phyloP scores from a whole-genome alignment of 2,113 vertebrate species.

The Corythoichthys intestinalis region DNA sequence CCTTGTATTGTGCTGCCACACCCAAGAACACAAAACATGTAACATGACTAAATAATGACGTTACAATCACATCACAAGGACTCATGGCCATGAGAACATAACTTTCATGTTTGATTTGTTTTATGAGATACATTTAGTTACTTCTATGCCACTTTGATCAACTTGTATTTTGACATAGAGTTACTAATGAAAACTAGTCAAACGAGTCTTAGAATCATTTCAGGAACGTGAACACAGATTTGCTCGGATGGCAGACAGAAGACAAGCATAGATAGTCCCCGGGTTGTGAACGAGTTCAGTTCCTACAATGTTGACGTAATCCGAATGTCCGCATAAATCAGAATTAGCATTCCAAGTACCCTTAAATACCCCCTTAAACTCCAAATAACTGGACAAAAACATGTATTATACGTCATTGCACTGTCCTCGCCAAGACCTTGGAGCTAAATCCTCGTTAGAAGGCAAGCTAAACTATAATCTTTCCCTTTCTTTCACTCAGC shows the following conservation, averaged over 20 bases:
- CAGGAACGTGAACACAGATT: background rate
- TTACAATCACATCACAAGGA: background rate
- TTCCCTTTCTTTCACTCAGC: too few relatives aligned
- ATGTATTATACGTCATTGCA: too few relatives aligned
- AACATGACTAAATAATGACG: slow-evolving; percentile 21
- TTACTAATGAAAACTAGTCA: background rate
- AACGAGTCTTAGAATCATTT: background rate
- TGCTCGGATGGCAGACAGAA: background rate
- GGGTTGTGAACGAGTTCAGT: too few relatives aligned
- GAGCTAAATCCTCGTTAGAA: too few relatives aligned
- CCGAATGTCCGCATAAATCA: background rate
- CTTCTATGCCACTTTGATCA: background rate
- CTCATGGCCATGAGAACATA: background rate
- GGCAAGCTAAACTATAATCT: too few relatives aligned
- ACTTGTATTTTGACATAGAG: background rate
- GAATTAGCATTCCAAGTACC: too few relatives aligned
- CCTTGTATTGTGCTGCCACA: slow-evolving; percentile 14
- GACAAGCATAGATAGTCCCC: background rate
- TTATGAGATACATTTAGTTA: background rate
- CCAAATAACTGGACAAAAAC: too few relatives aligned
- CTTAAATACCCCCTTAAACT: too few relatives aligned
- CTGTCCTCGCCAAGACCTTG: too few relatives aligned
- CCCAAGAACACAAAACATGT: slow-evolving; percentile 21
- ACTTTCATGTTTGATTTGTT: background rate
- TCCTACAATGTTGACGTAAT: too few relatives aligned